Base-by-base conservation (phyloP, 2,113 vertebrate species). In the Protomyctophum bolini region DNA sequence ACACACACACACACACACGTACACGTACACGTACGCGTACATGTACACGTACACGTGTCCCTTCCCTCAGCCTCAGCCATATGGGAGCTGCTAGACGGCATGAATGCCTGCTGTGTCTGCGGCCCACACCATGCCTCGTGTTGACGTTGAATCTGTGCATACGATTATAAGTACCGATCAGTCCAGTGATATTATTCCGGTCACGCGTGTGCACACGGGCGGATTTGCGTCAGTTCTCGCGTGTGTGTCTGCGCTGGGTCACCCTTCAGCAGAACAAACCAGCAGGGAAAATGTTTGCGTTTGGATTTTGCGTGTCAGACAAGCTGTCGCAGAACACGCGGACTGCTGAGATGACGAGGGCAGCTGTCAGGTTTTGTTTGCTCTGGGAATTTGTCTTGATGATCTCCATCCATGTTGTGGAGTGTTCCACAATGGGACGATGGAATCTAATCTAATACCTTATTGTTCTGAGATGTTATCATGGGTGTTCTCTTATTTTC, bases 291-390 rank as follows among this genome's bases (percentile, higher is more conserved):
- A 80, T 45, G n/a, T 47, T 67, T 69, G 54, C 72, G 77, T 83
- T 86, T 80, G 82, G 72, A 75, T 75, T 41, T 41, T 70, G 64
- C 73, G 79, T 71, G 49, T 61, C 45, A 10, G 48, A 50, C 63
- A 64, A 9, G 14, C 52, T 54, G 65, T 68, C 59, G 64, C 63
- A 78, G 87, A 76, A 72, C 83, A 83, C 74, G 29, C 60, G 65
- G 33, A 0, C 71, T 73, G 80, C 66, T 80, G 81, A 83, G 75
- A 63, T 54, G 65, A 66, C 57, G 66, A 81, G 68, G 76, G 52
- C 10, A 58, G 49, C 77, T 77, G 77, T 81, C 78, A 72, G 76
- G 58, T 68, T 78, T 65, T 52, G 62, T 68, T 66, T 78, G 72
- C 74, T 72, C 72, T 80, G 80, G 68, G 3, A 15, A 8, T 77